Percentiles rank a stretch among this genome's conserved stretches.
These are phyloP conservation scores for Rhingia rostrata DNA, from an alignment of 2,888 invertebrate species.

Conservation along the genomic window DNA sequence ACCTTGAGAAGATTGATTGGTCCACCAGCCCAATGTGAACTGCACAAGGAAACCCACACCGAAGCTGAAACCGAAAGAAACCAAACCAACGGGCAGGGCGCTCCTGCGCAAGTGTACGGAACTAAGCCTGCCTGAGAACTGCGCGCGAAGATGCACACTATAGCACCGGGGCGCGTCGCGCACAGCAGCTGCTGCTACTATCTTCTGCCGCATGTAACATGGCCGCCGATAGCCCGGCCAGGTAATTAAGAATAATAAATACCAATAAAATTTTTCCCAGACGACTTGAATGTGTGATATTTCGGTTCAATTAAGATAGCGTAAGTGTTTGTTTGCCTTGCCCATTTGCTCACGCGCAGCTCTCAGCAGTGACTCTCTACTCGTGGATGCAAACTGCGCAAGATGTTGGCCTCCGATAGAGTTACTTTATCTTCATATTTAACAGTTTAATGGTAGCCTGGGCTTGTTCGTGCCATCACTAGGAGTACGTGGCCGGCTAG, in stretches of 20 bases:
- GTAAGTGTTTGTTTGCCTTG: slow-evolving; percentile 71
- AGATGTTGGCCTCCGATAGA: slow-evolving; percentile 48
- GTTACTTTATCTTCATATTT: slow-evolving; percentile 64
- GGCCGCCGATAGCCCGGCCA: slow-evolving; percentile 33
- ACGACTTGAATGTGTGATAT: slow-evolving; percentile 68
- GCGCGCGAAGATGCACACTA: slow-evolving; percentile 30
- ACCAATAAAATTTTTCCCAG: slow-evolving; percentile 68
- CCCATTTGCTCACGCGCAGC: slow-evolving; percentile 43
- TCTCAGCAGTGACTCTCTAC: neutral
- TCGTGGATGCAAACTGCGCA: neutral
- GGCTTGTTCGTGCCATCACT: slow-evolving; percentile 43
- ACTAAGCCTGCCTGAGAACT: slow-evolving; percentile 25
- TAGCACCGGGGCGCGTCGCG: neutral
- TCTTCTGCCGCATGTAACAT: slow-evolving; percentile 33
- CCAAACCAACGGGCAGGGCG: neutral
- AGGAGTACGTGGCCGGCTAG: slow-evolving; percentile 16
- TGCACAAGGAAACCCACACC: too few species aligned
- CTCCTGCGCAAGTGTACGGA: slow-evolving; percentile 45
- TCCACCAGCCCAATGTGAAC: too few species aligned
- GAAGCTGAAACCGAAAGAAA: neutral
- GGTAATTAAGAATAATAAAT: slow-evolving; percentile 72
- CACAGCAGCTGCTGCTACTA: slow-evolving; percentile 35
- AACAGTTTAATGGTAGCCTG: slow-evolving; percentile 60
- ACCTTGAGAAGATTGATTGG: too few species aligned
- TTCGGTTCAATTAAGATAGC: slow-evolving; percentile 73